These are phyloP conservation scores for Parauchenoglanis ngamensis DNA, from an alignment of 2,797 vertebrate genomes.

Conservation along the genomic window DNA sequence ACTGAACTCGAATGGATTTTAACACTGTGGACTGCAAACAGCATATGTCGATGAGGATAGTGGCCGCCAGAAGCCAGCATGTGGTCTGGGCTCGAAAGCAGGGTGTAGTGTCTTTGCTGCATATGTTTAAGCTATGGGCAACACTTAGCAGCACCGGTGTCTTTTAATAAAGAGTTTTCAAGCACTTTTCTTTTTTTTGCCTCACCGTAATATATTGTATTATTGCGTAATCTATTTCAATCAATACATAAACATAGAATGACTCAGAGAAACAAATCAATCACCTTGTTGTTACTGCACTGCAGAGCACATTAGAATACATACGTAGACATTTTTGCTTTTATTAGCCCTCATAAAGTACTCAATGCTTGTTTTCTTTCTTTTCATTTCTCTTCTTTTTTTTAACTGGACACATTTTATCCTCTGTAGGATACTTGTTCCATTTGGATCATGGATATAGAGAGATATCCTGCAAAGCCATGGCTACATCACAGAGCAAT, in stretches of 20 bases:
- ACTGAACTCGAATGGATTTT: constrained; percentile 76
- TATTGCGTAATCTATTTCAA: constrained; percentile 40
- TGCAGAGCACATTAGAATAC: not conserved
- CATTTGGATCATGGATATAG: constrained; percentile 49
- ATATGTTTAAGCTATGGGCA: constrained; percentile 50
- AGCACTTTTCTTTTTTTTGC: constrained; percentile 23
- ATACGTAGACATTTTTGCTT: not conserved
- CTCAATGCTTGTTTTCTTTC: not conserved
- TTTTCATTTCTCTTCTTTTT: not conserved
- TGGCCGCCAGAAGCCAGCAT: constrained; percentile 75
- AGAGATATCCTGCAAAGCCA: constrained; percentile 40
- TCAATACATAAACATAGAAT: constrained; percentile 8
- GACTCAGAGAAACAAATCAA: constrained; percentile 37
- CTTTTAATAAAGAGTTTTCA: constrained; percentile 49
- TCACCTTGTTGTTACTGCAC: constrained; percentile 28
- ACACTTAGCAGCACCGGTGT: constrained; percentile 44
- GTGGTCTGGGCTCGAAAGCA: constrained; percentile 65
- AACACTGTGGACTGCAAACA: constrained; percentile 72
- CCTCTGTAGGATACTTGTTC: constrained; percentile 50
- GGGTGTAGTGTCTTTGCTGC: constrained; percentile 62
- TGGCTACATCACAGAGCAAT: constrained; percentile 39
- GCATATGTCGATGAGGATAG: constrained; percentile 79
- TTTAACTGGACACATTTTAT: constrained; percentile 39
- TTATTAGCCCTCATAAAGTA: not conserved
- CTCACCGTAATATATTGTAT: constrained; percentile 19